Evolutionary conservation across 2,888 invertebrate species (phyloP), one percentile per base, ranked within the genome.

Genomic region (Stomorhina lunata): DNA sequence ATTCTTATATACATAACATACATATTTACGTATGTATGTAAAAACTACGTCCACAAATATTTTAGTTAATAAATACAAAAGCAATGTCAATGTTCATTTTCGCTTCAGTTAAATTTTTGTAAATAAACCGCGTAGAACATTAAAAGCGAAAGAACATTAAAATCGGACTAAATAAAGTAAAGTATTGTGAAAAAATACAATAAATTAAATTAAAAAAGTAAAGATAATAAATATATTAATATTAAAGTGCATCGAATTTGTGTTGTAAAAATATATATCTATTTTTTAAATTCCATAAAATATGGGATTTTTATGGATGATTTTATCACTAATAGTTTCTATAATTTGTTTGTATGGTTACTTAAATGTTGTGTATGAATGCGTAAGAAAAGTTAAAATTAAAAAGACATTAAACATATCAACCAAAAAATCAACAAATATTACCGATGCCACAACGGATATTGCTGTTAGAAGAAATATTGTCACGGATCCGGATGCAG

Each of bases 301-400:
- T 7, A 68, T 68, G 68, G 53, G 40, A 12, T 53, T 53, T 2
- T n/a, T 85, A 69, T 84, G 84, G 45, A 78, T 78, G 15, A 10
- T 69, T 5, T 20, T 63, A 68, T 77, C 75, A 9, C 25, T 76
- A 29, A 79, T 80, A 69, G 68, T 85, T 53, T 82, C 37, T 29
- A 37, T 84, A 40, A 59, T 84, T 34, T 72, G 72, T 43, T 73
- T 85, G 32, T 83, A 76, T 73, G 77, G 84, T 4, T 88, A 88
- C 72, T 80, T 87, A 34, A 85, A 85, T 83, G 84, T 86, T 68
- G 66, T 88, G 15, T 87, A 87, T 73, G 84, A 87, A 72, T 86
- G 85, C 34, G 77, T 86, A 40, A 86, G 87, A 15, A 87, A 86
- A 72, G 87, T 87, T 5, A 83, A 69, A 81, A 85, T 88, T 68